Base-by-base conservation (phyloP, 2,113 vertebrate genomes). In the Esox niger region DNA sequence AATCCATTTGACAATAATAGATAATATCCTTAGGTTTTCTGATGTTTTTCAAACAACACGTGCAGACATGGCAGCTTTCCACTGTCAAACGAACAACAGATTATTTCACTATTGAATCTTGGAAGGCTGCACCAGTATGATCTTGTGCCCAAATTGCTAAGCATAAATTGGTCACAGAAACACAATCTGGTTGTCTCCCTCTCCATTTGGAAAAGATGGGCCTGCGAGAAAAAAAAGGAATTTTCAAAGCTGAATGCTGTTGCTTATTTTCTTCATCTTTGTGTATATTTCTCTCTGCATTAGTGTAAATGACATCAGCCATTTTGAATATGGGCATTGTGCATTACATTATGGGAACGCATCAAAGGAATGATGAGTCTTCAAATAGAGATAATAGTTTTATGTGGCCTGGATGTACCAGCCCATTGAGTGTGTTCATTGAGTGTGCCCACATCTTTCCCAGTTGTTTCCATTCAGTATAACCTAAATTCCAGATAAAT, bases 91-190 rank as follows among this genome's bases (percentile, higher is more conserved):
- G n/a, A 56, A 60, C n/a, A 21, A 60, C 23, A 60, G 29, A 69
- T 55, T 20, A 27, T 25, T 54, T 66, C 6, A 26, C 27, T 32
- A n/a, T 54, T 21, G 60, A 43, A 66, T 27, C 38, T 55, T 62
- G 65, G 71, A 74, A 26, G 32, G n/a, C 38, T 54, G 29, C 55
- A 65, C 49, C 17, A 33, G 29, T 64, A 46, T 64, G 58, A 70
- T 67, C 64, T 68, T 69, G 49, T 71, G 61, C 60, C 78, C 68
- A 73, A 74, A 69, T 64, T 77, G 47, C 25, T 70, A 30, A 71
- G 35, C 56, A 64, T 25, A 31, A 66, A 69, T 31, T 61, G 35
- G 58, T 68, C 15, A 64, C 69, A 55, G 26, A 47, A 57, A 25
- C 26, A 21, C 9, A 1, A 13, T 32, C 52, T 32, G 21, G 66